Percentiles rank a stretch among this genome's conserved stretches.
Conservation (phyloP, 2,113 vertebrate species). For the Naja naja region DNA sequence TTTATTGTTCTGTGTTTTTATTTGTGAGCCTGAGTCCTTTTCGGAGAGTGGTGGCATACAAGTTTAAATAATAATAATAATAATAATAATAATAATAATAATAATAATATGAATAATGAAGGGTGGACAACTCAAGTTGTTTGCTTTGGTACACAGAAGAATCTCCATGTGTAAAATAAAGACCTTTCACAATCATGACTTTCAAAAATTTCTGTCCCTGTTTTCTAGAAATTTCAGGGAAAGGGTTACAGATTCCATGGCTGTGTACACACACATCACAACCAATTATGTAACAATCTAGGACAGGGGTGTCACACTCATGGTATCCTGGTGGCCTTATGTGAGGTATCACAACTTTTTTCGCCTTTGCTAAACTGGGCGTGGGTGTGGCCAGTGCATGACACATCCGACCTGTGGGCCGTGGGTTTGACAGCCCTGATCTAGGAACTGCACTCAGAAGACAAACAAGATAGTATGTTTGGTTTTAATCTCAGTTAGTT, state of each 20-base stretch:
- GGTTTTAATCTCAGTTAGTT: neutral
- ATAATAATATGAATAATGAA: neutral
- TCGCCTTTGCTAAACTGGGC: accelerated
- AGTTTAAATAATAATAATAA: too few relatives aligned
- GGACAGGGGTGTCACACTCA: too few relatives aligned
- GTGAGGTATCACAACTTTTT: too few relatives aligned
- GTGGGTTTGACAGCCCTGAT: too few relatives aligned
- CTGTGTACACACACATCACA: neutral
- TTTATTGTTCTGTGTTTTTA: too few relatives aligned
- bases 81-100: too few relatives aligned
- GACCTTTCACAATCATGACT: neutral
- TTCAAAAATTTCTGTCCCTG: neutral
- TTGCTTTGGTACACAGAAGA: neutral
- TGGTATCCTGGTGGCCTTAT: accelerated
- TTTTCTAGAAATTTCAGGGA: neutral
- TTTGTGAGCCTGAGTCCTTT: too few relatives aligned
- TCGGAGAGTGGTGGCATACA: too few relatives aligned
- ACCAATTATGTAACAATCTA: neutral
- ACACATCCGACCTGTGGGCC: too few relatives aligned
- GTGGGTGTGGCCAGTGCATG: too few relatives aligned
- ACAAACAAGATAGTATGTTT: neutral
- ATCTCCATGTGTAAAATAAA: neutral
- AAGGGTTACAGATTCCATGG: neutral
- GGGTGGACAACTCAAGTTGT: neutral
- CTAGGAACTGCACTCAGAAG: neutral